A percentile compares a stretch with the other conserved stretches of the same genome.
phyloP scores from a whole-genome alignment of 2,113 vertebrate genomes.

The Phodopus roborovskii region DNA sequence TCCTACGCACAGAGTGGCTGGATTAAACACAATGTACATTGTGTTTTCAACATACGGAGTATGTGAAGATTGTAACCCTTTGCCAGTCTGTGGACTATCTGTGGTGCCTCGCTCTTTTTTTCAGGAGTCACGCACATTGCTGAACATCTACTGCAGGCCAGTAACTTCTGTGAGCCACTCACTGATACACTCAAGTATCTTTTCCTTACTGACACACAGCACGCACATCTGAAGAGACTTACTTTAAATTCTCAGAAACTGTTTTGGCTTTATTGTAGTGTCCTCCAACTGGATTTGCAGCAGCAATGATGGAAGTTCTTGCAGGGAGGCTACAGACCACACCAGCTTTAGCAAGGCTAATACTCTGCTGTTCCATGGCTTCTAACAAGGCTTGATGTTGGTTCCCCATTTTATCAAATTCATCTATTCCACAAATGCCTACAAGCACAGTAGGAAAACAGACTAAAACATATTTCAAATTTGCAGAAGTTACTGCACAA shows the following conservation, averaged over 20 bases:
- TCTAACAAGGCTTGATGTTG: constrained; percentile 97
- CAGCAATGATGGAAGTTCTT: constrained; percentile 95
- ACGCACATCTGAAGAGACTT: constrained; percentile 79
- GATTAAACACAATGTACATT: constrained; percentile 28
- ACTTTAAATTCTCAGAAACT: constrained; percentile 98
- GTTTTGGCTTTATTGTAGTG: constrained; percentile 98
- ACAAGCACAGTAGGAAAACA: constrained; percentile 64
- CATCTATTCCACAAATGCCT: constrained; percentile 99
- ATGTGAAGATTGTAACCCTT: neutral
- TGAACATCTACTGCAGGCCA: constrained; percentile 31
- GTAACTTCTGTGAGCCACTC: constrained; percentile 19
- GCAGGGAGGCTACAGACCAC: constrained; percentile 97
- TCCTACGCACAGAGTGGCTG: neutral
- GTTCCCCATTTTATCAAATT: constrained; percentile 98
- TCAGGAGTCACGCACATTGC: constrained; percentile 3
- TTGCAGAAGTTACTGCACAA: constrained; percentile 9
- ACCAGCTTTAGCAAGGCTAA: constrained; percentile 98
- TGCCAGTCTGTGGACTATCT: constrained; percentile 14
- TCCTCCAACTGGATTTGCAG: constrained; percentile 96
- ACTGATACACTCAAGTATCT: neutral
- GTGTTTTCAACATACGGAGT: neutral
- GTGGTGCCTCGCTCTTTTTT: neutral
- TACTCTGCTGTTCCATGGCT: constrained; percentile 99
- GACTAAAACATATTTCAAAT: constrained; percentile 37
- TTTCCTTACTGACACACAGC: neutral